Base-by-base conservation (phyloP, 2,797 vertebrate species). In the Eupleurogrammus muticus region DNA sequence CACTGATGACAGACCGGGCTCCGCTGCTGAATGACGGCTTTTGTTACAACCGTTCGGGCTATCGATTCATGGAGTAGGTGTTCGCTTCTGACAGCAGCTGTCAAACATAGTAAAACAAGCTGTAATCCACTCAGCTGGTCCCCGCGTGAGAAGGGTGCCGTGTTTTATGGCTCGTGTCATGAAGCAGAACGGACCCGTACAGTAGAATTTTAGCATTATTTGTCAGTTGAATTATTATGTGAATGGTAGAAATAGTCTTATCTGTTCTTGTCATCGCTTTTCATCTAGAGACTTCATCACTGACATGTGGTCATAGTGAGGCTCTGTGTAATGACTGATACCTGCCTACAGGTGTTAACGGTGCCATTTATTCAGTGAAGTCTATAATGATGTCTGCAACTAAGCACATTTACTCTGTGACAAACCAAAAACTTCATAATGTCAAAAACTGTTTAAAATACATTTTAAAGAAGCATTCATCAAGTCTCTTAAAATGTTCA, bases 41-140 rank as follows among this genome's bases (percentile, higher is more conserved):
- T 44, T 32, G 47, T 58, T 75, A 66, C 75, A 66, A 24, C 56
- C 8, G 28, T 28, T 3, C 28, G 6, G 28, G 28, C 54, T 60
- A 72, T 86, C 71, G 56, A 85, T 88, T 60, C 40, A 61, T 70
- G 66, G 75, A 80, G 64, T 63, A 66, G 77, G 70, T 68, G 66
- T 75, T 32, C 68, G 65, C 32, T 59, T 62, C 54, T 77, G 78
- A 67, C 73, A 67, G 75, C 66, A 40, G 55, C 76, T 61, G 83
- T 83, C 77, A 85, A 79, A 79, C 70, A 65, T 77, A 69, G 66
- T 83, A 77, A 74, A 87, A 73, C 81, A 50, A 84, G 76, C 70
- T 70, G 66, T 67, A 59, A 80, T 35, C 63, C 46, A 58, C 66
- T 70, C 70, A 9, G 20, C 36, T 57, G 42, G 10, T 40, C n/a